Base-by-base conservation (phyloP, 2,797 vertebrate genomes). In the Sitta carolinensis region DNA sequence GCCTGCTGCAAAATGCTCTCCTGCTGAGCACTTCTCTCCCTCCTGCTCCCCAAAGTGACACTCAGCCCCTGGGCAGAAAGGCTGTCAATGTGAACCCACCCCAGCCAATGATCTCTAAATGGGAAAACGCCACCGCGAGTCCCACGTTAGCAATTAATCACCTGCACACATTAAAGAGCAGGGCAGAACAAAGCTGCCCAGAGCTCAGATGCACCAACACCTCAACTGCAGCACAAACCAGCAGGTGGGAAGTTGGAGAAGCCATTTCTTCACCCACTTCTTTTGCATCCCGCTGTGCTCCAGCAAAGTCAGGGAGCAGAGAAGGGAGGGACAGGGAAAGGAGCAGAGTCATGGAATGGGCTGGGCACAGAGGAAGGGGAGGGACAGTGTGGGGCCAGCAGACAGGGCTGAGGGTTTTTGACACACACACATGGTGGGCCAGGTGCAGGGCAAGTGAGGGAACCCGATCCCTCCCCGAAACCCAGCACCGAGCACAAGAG, bases 101-200 rank as follows among this genome's bases (percentile, higher is more conserved):
- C 1, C 1, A 81, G 58, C 14, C 52, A 16, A 25, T 16, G 51
- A 90, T 15, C 21, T 82, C 72, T 29, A 23, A 72, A 25, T 1
- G 4, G 8, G 51, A 81, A 78, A 90, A 66, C 0, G 0, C 10
- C 26, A 19, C 62, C 1, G 9, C 1, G 18, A 64, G 54, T 34
- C n/a, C 80, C 32, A 10, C 0, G 0, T 22, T 64, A 20, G 23
- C 62, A 29, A 62, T 61, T 76, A 36, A 78, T 70, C 64, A 68
- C 36, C 42, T 32, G 63, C n/a, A 55, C n/a, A 30, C n/a, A 29
- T 9, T 27, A 45, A 73, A 73, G 87, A 67, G 2, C 14, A 3
- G 62, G 66, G 61, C 55, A 52, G 87, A 69, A 81, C 34, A 75
- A 81, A 61, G 26, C 73, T 42, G 69, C 36, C 32, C 27, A 9